Evolutionary conservation across 2,888 invertebrate species (phyloP).

Genomic region (Pyrocoelia pectoralis): DNA sequence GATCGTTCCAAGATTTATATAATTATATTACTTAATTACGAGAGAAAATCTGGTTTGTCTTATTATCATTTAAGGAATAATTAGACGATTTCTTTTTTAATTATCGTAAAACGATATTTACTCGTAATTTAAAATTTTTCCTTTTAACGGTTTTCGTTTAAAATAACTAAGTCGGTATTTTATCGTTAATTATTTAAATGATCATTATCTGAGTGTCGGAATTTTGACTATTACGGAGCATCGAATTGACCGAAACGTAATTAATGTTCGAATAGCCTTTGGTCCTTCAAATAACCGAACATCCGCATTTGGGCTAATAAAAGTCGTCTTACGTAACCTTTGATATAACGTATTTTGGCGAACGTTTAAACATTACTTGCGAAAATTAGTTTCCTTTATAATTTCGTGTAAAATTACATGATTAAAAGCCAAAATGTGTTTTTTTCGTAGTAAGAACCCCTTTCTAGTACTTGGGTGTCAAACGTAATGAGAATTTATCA

Average conservation of each 20-base stretch:
- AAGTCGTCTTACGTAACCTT: background rate
- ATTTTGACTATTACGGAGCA: conserved; percentile 1
- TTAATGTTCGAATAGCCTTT: background rate
- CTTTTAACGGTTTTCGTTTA: background rate
- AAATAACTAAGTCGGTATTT: background rate
- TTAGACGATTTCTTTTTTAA: background rate
- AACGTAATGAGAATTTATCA: too few relatives aligned
- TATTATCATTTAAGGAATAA: conserved; percentile 25
- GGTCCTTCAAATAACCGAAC: background rate
- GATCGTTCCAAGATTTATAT: conserved; percentile 18
- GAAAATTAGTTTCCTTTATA: too few relatives aligned
- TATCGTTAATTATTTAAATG: background rate
- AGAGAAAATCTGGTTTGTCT: conserved; percentile 15
- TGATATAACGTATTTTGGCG: background rate
- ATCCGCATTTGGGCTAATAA: background rate
- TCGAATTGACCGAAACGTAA: too few relatives aligned
- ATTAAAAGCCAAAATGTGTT: too few relatives aligned
- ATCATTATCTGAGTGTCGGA: background rate
- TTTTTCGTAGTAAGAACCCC: too few relatives aligned
- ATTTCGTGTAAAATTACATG: too few relatives aligned
- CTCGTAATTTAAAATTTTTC: conserved; percentile 4
- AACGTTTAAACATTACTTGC: too few relatives aligned
- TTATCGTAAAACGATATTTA: conserved; percentile 1
- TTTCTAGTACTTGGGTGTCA: too few relatives aligned
- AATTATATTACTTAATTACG: conserved; percentile 28